Percentiles rank a stretch among this genome's conserved stretches.
Conservation (phyloP, 2,888 invertebrate species). For the Drosophila subsilvestris region DNA sequence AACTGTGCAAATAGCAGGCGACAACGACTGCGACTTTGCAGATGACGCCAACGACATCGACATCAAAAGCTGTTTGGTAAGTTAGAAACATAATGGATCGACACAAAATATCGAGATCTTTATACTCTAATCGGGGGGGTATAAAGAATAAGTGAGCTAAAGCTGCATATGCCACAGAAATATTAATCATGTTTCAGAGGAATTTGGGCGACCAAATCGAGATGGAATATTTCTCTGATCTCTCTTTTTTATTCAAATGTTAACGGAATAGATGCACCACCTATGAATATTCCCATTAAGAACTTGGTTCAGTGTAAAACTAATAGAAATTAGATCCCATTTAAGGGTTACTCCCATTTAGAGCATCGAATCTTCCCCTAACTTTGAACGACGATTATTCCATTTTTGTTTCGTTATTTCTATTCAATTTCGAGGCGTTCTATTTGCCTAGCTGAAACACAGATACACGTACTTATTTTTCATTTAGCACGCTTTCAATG, state of each 20-base stretch:
- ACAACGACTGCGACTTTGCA: slow-evolving; percentile 54
- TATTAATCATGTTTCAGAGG: neutral
- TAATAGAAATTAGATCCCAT: neutral
- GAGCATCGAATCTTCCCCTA: slow-evolving; percentile 32
- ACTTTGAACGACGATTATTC: slow-evolving; percentile 8
- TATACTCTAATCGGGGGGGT: slow-evolving; percentile 17
- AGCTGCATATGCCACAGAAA: too few relatives aligned
- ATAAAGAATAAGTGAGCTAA: neutral
- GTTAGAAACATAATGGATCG: slow-evolving; percentile 66
- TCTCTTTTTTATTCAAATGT: neutral
- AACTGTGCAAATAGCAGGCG: slow-evolving; percentile 80
- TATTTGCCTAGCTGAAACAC: slow-evolving; percentile 74
- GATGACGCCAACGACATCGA: slow-evolving; percentile 27
- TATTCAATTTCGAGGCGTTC: slow-evolving; percentile 54
- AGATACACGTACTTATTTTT: slow-evolving; percentile 59
- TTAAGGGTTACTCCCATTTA: slow-evolving; percentile 11
- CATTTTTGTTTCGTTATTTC: slow-evolving; percentile 52
- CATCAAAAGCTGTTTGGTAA: slow-evolving; percentile 74
- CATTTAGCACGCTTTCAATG: slow-evolving; percentile 77
- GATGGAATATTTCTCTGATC: neutral
- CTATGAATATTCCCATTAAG: neutral
- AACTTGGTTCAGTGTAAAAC: neutral
- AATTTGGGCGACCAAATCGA: too few relatives aligned
- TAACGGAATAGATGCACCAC: too few relatives aligned
- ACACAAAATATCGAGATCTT: slow-evolving; percentile 35